Evolutionary conservation across 2,888 invertebrate species (phyloP), one percentile per base, ranked within the genome.

Genomic region (Oeneis ivallda): DNA sequence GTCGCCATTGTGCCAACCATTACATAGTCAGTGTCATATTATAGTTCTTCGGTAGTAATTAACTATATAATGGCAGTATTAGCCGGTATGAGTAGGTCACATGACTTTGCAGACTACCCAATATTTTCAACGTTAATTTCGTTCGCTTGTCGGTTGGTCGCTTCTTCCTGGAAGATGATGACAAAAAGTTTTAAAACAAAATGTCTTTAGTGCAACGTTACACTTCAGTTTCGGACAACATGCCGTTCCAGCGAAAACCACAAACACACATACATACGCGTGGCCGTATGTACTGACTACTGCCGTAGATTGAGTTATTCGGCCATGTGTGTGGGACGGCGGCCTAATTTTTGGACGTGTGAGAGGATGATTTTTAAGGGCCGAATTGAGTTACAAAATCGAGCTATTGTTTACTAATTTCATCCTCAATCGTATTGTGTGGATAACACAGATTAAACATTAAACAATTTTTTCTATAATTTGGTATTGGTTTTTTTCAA

Each of bases 281-380:
- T 37, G 43, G 7, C 15, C n/a, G 26, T 52, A 34, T 64, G 50
- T 32, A 41, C 41, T 34, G 49, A 26, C 32, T 32, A 41, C 41
- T 34, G 49, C 39, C 32, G 64, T 39, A 9, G 32, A 58, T 41
- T 50, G 58, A 32, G 13, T 49, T 19, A 56, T 17, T 47, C 49
- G 63, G 49, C 49, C 45, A 64, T 61, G 17, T 45, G 26, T 50
- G 68, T 65, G 65, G 62, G 67, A 17, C 52, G 68, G 63, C 62
- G 63, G 15, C 65, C 69, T 65, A 69, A 69, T 69, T 69, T 61
- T 67, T 67, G 32, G 50, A 53, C n/a, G 67, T 54, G 69, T 69
- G 26, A 67, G 69, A 61, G 45, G 67, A 39, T 15, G 26, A 54
- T 60, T 61, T 59, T 50, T 60, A 53, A 39, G 56, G 53, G 53